phyloP scores from a whole-genome alignment of 1,140 invertebrate genomes.

The Brachionus angularis region DNA sequence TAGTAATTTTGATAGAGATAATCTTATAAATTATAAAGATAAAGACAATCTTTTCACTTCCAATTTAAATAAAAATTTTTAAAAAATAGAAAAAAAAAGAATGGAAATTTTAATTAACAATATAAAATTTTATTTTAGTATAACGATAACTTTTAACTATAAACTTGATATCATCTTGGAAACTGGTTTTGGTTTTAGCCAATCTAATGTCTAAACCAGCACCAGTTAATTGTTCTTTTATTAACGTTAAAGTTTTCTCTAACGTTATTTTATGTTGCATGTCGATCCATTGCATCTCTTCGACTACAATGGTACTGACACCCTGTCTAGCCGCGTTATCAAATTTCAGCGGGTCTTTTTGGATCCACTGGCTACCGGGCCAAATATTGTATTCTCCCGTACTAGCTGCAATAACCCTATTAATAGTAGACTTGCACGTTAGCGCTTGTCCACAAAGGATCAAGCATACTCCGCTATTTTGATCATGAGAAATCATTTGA shows the following conservation, averaged over 20 bases:
- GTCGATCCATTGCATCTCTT: not conserved
- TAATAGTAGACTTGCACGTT: not conserved
- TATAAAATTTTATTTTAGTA: constrained; percentile 14
- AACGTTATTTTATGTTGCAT: not conserved
- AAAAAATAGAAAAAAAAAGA: no score
- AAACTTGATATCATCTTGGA: not conserved
- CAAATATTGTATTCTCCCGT: not conserved
- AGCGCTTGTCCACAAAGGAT: not conserved
- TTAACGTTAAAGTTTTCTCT: not conserved
- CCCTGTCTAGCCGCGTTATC: not conserved
- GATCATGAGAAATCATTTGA: not conserved
- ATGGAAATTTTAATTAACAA: not conserved
- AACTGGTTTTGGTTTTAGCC: not conserved
- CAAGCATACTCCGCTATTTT: not conserved
- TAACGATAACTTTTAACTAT: no score
- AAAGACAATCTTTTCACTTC: no score
- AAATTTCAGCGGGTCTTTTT: not conserved
- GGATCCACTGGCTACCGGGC: not conserved
- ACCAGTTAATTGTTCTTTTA: not conserved
- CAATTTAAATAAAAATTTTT: no score
- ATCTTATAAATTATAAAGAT: no score
- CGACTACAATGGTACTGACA: not conserved
- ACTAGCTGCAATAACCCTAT: not conserved
- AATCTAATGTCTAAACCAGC: not conserved
- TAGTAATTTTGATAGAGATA: no score